Evolutionary conservation across 2,888 invertebrate species (phyloP).

Genomic region (Lypha dubia): DNA sequence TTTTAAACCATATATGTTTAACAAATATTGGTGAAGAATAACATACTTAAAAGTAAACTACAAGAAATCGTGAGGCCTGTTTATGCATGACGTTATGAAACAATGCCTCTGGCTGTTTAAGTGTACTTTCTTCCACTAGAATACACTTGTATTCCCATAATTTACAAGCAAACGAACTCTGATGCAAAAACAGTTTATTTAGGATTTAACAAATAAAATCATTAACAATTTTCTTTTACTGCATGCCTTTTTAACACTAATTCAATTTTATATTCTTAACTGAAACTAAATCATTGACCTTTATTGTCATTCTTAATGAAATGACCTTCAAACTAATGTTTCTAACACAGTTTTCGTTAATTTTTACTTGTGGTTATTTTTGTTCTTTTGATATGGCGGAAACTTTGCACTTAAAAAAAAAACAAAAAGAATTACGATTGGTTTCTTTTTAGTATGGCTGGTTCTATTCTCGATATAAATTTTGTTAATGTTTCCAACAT

Average conservation of each 20-base stretch:
- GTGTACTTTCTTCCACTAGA: not conserved
- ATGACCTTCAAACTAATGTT: conserved; percentile 46
- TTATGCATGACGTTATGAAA: too few species aligned
- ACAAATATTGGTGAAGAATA: too few species aligned
- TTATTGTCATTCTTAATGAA: conserved; percentile 5
- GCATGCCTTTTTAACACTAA: conserved; percentile 8
- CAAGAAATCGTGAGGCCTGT: too few species aligned
- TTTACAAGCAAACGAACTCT: too few species aligned
- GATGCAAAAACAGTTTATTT: conserved; percentile 3
- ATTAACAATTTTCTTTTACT: conserved; percentile 26
- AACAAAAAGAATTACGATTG: not conserved
- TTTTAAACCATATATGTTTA: too few species aligned
- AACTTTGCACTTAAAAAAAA: conserved; percentile 34
- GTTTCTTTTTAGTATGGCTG: not conserved
- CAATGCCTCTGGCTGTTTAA: not conserved
- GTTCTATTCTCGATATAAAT: conserved; percentile 21
- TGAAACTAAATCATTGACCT: conserved; percentile 45
- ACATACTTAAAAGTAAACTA: too few species aligned
- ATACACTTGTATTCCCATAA: too few species aligned
- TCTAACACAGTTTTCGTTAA: not conserved
- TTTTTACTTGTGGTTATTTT: not conserved
- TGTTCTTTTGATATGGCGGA: conserved; percentile 44
- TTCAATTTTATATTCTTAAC: conserved; percentile 31
- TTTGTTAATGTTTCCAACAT: not conserved
- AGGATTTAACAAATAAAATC: conserved; percentile 14